Evolutionary conservation across 30 jellyfish, hydroid and myxozoan genomes (phyloP).

Genomic region (Sanderia malayensis): DNA sequence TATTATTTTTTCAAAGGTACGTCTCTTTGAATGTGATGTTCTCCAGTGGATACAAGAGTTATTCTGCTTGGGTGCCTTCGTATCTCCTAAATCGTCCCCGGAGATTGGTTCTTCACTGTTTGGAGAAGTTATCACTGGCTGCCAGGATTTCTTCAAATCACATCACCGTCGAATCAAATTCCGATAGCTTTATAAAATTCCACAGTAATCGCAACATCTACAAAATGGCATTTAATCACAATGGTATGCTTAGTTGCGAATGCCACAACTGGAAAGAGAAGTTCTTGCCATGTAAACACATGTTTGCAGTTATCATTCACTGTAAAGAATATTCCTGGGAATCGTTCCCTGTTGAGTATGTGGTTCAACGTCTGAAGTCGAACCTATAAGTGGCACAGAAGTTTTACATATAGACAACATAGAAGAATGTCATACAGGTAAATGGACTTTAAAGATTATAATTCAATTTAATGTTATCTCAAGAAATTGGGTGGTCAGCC

Average conservation of each 20-base stretch:
- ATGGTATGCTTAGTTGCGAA: conserved; percentile 27
- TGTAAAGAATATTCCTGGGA: conserved; percentile 31
- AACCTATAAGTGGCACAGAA: no score
- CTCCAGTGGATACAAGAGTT: conserved; percentile 14
- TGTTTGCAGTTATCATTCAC: conserved; percentile 11
- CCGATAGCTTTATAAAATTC: neutral
- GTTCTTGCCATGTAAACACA: conserved; percentile 19
- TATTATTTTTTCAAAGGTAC: neutral
- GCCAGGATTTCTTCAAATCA: conserved; percentile 4
- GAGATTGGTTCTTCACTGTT: conserved; percentile 10
- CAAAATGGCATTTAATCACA: conserved; percentile 1
- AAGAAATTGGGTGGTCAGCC: no score
- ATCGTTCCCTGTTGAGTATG: conserved; percentile 27
- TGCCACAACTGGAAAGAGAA: conserved; percentile 23
- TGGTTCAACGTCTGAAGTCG: neutral
- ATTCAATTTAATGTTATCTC: no score
- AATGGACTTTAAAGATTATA: no score
- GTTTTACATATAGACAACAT: no score
- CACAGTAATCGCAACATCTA: neutral
- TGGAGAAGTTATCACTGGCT: conserved; percentile 24
- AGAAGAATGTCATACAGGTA: neutral
- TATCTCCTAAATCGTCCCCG: conserved; percentile 15
- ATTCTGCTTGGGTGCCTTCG: conserved; percentile 27
- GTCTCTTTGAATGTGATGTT: conserved; percentile 7
- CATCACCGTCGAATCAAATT: neutral